Evolutionary conservation across 2,113 vertebrate genomes (phyloP).

Genomic region (Isichthys henryi): DNA sequence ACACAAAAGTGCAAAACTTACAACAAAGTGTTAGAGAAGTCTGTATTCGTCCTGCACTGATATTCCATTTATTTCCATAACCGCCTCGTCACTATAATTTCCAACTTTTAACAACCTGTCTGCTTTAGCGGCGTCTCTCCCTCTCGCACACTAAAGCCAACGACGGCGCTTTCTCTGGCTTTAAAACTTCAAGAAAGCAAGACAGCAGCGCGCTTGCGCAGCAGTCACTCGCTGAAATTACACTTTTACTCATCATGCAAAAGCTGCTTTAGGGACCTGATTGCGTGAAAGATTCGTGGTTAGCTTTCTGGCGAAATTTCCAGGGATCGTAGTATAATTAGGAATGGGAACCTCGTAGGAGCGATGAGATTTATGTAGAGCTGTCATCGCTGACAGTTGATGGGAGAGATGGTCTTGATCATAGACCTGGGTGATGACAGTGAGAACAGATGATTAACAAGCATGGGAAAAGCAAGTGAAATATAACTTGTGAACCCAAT

Average conservation of each 20-base stretch:
- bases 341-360: constrained; percentile 20
- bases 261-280: not conserved
- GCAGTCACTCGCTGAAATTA: not conserved
- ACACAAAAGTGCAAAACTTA: not conserved
- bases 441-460: constrained; percentile 48
- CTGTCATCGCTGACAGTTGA: constrained; percentile 40
- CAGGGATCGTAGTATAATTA: not conserved
- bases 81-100: not conserved
- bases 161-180: not conserved
- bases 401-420: constrained; percentile 55
- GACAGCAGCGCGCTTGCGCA: constrained; percentile 15
- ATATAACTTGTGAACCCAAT: not conserved
- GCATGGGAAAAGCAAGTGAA: constrained; percentile 14
- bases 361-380: constrained; percentile 34
- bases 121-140: not conserved
- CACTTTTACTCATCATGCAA: not conserved
- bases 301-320: not conserved
- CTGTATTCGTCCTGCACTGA: not conserved
- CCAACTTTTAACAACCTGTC: not conserved
- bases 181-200: constrained; percentile 1
- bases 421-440: constrained; percentile 33
- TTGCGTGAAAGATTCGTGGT: not conserved
- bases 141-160: not conserved
- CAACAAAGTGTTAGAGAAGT: not conserved
- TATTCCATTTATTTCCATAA: not conserved